Conservation (phyloP, 2,888 invertebrate genomes). For the Latheticus oryzae region DNA sequence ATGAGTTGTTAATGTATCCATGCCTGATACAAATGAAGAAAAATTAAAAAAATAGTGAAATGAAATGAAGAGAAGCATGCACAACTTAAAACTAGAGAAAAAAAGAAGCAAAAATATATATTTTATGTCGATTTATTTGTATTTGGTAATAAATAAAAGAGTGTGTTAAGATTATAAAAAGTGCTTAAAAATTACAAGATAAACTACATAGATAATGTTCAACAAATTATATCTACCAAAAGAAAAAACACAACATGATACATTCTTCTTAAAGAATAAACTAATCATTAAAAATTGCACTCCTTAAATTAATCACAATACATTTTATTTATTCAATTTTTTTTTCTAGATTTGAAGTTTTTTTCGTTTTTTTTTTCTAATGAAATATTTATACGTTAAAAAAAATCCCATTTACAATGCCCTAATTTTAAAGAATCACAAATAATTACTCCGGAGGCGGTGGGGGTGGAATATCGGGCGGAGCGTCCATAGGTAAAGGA, state of each 20-base stretch:
- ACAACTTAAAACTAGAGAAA: conserved; percentile 27
- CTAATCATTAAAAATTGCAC: conserved; percentile 28
- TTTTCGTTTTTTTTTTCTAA: conserved; percentile 8
- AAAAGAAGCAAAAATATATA: conserved; percentile 26
- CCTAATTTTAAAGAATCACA: no score
- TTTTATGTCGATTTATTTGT: conserved; percentile 31
- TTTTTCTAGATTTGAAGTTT: no score
- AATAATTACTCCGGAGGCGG: conserved; percentile 67
- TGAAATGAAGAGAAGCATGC: conserved; percentile 32
- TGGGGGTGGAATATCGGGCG: conserved; percentile 73
- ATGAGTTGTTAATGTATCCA: conserved; percentile 21
- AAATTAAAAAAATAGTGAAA: conserved; percentile 12
- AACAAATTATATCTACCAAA: conserved; percentile 34
- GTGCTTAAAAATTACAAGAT: conserved; percentile 37
- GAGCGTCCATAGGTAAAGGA: conserved; percentile 43
- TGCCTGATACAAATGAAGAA: conserved; percentile 27
- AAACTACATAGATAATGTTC: conserved; percentile 32
- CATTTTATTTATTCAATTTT: no score
- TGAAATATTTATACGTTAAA: no score
- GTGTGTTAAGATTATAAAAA: conserved; percentile 42
- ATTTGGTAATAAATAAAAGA: conserved; percentile 37
- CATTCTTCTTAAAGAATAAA: conserved; percentile 13
- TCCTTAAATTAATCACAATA: conserved; percentile 21
- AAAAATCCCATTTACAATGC: conserved; percentile 1
- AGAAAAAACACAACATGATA: conserved; percentile 25